Base-by-base conservation (phyloP, 2,113 vertebrate genomes). In the Hippocampus guttulatus region DNA sequence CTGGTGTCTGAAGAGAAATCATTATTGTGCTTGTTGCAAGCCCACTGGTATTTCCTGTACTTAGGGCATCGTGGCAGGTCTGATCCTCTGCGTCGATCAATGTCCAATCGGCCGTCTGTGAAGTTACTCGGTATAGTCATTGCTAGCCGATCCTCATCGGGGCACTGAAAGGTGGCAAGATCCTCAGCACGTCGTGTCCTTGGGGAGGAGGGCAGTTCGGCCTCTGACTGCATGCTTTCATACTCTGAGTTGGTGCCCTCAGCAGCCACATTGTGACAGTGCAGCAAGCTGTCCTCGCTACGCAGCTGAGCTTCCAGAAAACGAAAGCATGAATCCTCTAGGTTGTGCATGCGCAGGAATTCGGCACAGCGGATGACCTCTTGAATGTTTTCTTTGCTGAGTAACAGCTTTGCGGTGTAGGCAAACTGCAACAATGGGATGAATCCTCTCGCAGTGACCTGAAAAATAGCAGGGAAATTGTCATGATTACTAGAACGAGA, bases 241-340 rank as follows among this genome's bases (percentile, higher is more conserved):
- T 97, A 95, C 33, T 96, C 94, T 0, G 94, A 93, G 89, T 93
- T 92, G 68, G 89, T 93, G 49, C 84, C 91, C 84, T 81, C 84
- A 2, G 92, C 68, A 1, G 91, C 90, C 76, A 92, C 95, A 89
- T 96, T 97, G 47, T 92, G 93, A 91, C 94, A 94, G 79, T 95
- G 92, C 69, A 95, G 92, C 78, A 96, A 84, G 77, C 94, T 92
- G 80, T 97, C 96, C 75, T 96, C 94, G 71, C 94, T 96, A 81
- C 95, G 93, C 79, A 99, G 93, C 67, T 99, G 96, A 0, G 95
- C 95, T 88, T 99, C 96, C 85, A 99, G 94, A 88, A 99, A 99
- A 84, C 96, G 95, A 93, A 99, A 99, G 93, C 97, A 98, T 57
- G 97, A 99, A 89, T 99, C 97, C 92, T 99, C 97, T 76, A 99